Evolutionary conservation across 2,888 invertebrate species (phyloP), one percentile per base, ranked within the genome.

Genomic region (Caenorhabditis zanzibari): DNA sequence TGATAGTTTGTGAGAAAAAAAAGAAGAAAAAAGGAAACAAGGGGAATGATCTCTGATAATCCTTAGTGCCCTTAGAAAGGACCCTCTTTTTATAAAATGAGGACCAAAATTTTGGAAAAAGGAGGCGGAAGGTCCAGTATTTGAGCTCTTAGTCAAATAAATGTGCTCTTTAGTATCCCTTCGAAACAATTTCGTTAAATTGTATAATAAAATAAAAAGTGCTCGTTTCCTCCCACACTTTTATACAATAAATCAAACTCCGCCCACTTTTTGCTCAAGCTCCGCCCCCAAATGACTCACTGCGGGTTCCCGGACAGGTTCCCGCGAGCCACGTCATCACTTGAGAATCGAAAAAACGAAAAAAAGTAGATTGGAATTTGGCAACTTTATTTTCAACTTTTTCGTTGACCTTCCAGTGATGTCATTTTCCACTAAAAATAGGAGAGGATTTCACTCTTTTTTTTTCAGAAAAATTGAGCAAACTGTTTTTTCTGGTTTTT

Each of bases 111-210:
- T 54, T 54, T 26, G 12, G 54, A 9, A 24, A 41, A 16, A 63
- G 63, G n/a, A 28, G 24, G 24, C 14, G 63, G 38, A 38, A 38
- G 38, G 44, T 24, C 47, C 47, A 22, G 24, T 28, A 14, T 44
- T 7, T 63, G 73, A 73, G 73, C 73, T 73, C 54, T 73, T 73
- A 73, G 52, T 63, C 73, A 73, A 73, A 73, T 63, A 73, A 52
- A 73, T 19, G 22, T 19, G 35, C 49, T 19, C 26, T 16, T 35
- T 28, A 47, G 19, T 19, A 19, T 19, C 16, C 32, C 4, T n/a
- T 32, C 9, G 52, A 73, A 54, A 32, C 73, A 63, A 73, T 73
- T 63, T 54, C 7, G 52, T 2, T n/a, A 63, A 73, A 73, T 26
- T 61, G 59, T 61, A 47, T 72, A 59, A 38, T 32, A 32, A 32